These are phyloP conservation scores for Ceyx cyanopectus DNA, from an alignment of 2,113 vertebrate species.

Conservation along the genomic window DNA sequence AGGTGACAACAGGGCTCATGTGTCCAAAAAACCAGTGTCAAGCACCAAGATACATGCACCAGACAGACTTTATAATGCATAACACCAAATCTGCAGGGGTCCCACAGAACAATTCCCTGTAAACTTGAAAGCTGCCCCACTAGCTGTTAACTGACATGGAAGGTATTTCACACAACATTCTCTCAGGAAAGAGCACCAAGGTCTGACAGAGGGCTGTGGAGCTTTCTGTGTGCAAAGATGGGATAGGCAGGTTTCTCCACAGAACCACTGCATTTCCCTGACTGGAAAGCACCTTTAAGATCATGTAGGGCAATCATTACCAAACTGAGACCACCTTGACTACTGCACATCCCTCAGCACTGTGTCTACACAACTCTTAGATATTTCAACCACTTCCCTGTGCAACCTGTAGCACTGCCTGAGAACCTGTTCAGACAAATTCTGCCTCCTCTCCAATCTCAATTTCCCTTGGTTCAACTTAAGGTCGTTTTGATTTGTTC, in stretches of 20 bases:
- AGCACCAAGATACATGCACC: fast-evolving
- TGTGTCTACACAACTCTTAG: no score
- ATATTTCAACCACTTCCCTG: no score
- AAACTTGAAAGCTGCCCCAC: background rate
- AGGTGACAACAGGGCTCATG: background rate
- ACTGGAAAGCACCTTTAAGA: no score
- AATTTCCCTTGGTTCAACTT: no score
- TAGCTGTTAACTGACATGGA: background rate
- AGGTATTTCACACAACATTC: background rate
- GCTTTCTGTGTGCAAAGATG: fast-evolving
- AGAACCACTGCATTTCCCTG: no score
- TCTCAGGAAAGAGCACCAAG: background rate
- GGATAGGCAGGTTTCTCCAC: fast-evolving
- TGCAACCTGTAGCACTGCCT: no score
- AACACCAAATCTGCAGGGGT: background rate
- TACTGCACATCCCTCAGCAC: no score
- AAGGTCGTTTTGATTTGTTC: no score
- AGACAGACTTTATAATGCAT: background rate
- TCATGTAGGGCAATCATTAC: no score
- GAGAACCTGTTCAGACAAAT: no score
- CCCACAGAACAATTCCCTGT: background rate
- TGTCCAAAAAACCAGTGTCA: background rate
- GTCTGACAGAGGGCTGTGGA: fast-evolving
- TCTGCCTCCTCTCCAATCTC: no score
- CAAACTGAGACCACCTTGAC: no score